Evolutionary conservation across 92 coral and sea anemone species (phyloP).

Genomic region (Palythoa grandis): DNA sequence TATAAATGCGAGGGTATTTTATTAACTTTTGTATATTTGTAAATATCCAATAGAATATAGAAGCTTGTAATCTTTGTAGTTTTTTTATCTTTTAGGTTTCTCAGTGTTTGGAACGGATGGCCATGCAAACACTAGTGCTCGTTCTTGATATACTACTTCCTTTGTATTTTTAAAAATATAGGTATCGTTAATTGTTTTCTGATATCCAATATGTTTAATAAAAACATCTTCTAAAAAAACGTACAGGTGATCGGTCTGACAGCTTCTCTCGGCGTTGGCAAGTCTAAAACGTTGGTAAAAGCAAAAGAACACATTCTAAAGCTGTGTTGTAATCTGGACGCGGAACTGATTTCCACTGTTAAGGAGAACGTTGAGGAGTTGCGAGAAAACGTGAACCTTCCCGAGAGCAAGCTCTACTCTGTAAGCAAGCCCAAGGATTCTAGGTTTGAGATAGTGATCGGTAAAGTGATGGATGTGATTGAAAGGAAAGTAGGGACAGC

Average conservation of each 20-base stretch:
- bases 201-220: too few species aligned
- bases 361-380: conserved; percentile 64
- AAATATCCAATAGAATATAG: too few species aligned
- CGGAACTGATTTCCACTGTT: conserved; percentile 71
- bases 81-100: too few species aligned
- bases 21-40: too few species aligned
- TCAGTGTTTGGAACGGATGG: too few species aligned
- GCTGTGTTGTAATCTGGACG: conserved; percentile 85
- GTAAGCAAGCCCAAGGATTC: conserved; percentile 49
- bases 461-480: conserved; percentile 69
- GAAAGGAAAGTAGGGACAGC: conserved; percentile 52
- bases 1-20: too few species aligned
- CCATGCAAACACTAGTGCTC: too few species aligned
- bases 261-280: conserved; percentile 98
- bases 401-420: conserved; percentile 52
- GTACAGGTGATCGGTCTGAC: conserved; percentile 85
- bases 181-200: too few species aligned
- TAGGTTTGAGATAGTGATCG: conserved; percentile 61
- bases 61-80: too few species aligned
- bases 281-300: conserved; percentile 62
- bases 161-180: too few species aligned
- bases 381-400: conserved; percentile 52
- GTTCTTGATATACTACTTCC: too few species aligned
- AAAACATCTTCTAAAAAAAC: too few species aligned
- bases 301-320: conserved; percentile 78